Base-by-base conservation (phyloP, 2,113 vertebrate species). In the Pachypanchax playfairii region DNA sequence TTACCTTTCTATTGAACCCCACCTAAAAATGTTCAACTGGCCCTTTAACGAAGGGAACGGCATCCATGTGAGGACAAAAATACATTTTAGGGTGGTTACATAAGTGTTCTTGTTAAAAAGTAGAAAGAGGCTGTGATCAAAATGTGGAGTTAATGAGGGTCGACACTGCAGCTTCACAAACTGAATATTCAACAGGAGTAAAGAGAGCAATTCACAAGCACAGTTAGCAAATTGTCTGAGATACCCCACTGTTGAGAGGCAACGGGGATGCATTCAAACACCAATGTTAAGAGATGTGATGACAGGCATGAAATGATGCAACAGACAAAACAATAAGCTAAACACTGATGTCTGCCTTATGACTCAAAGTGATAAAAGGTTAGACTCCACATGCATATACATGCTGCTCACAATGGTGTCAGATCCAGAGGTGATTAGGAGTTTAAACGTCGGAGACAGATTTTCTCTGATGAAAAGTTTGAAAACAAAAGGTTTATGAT, bases 101-200 rank as follows among this genome's bases (percentile, higher is more conserved):
- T 65, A 67, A 79, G 35, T 48, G 47, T 41, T 55, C 39, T 17
- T 66, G 39, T 36, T 26, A 49, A 67, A 65, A 56, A 35, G 44
- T 17, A 65, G 28, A 78, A 73, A 64, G 57, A 65, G 21, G 21
- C 35, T 43, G 9, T 76, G 82, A 85, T 85, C 66, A 79, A 79
- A 79, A 52, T 26, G 31, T 38, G 42, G 57, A 59, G 35, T 60
- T 81, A 82, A 84, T 73, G 49, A 84, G 66, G 63, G 57, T 38
- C 1, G 47, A 61, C 64, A 11, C 46, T 60, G 22, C 33, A 36
- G 28, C 70, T 77, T 55, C 13, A 33, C 49, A 66, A 59, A 72
- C 35, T 28, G 46, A 62, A 54, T 58, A 21, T 42, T 61, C 50
- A 2, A 11, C 56, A 46, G 17, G 47, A 67, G 51, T 44, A 29